These are phyloP conservation scores for Chesias legatella DNA, from an alignment of 2,888 invertebrate genomes.

Conservation along the genomic window DNA sequence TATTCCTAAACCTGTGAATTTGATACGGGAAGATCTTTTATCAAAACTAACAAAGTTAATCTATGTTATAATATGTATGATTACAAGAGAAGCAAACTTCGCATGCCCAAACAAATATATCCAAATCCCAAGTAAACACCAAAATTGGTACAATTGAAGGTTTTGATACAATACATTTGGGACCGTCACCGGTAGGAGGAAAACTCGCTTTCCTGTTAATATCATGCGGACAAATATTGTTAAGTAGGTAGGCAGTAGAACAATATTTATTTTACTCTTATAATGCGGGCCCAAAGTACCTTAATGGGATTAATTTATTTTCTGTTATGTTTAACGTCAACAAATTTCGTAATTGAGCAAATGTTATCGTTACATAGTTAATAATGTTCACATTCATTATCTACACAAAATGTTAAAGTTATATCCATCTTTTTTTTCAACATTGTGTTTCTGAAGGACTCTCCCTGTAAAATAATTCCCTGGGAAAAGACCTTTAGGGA, in stretches of 20 bases:
- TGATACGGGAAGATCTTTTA: too few relatives aligned
- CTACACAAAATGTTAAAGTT: too few relatives aligned
- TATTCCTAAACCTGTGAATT: too few relatives aligned
- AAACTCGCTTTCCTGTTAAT: conserved; percentile 21
- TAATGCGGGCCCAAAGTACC: conserved; percentile 36
- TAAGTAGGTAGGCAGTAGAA: conserved; percentile 33
- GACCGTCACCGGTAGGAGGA: conserved; percentile 5
- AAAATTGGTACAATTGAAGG: conserved; percentile 5
- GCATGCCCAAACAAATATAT: not conserved
- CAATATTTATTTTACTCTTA: conserved; percentile 43
- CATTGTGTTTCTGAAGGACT: too few relatives aligned
- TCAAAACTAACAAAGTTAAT: too few relatives aligned
- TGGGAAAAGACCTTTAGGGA: too few relatives aligned
- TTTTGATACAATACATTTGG: conserved; percentile 2
- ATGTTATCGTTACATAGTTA: too few relatives aligned
- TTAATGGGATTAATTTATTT: conserved; percentile 12
- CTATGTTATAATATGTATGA: too few relatives aligned
- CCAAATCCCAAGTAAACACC: conserved; percentile 5
- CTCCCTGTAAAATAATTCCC: too few relatives aligned
- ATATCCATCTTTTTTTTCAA: too few relatives aligned
- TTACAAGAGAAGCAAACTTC: not conserved
- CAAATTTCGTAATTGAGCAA: conserved; percentile 12
- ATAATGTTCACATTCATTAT: too few relatives aligned
- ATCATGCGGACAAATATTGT: conserved; percentile 37
- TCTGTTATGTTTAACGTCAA: conserved; percentile 10